Base-by-base conservation (phyloP, 2,888 invertebrate species). In the Harmothoe impar region DNA sequence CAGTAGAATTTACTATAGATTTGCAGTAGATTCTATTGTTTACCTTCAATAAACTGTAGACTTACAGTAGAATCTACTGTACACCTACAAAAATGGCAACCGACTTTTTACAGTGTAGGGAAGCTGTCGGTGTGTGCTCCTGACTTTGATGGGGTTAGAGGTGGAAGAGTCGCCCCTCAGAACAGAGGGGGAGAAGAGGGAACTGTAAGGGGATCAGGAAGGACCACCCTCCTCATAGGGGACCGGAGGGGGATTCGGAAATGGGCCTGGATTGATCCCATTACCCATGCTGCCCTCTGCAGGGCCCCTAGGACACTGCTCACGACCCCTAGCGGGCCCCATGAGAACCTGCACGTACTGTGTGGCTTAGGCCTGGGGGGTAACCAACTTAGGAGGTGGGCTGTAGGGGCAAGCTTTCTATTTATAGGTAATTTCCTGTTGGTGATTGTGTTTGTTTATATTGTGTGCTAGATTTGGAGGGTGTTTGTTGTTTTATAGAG, bases 221-320 rank as follows among this genome's bases (percentile, higher is more conserved):
- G 31, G 31, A 7, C 3, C 15, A 0, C 72, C 7, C 3, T 25
- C 31, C 15, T n/a, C 29, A 29, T 0, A 72, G 72, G 29, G 72
- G 5, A 23, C 72, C 72, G 25, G 25, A 29, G 31, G 72, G 72
- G 72, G 29, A n/a, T 72, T 72, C 5, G 72, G 72, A 72, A 72
- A 72, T 72, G 72, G 29, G 31, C 29, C 72, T 72, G 5, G 72
- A 72, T 72, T 72, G 72, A 72, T 72, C 72, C 72, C 31, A 72
- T 72, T 72, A 72, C 25, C 12, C n/a, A 15, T 23, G 72, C 72
- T n/a, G 15, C 72, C 72, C 72, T 62, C 72, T 29, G 31, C 72
- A 25, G 25, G 25, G 15, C 72, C 72, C 20, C 62, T 20, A n/a
- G 62, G 62, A n/a, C 20, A 20, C n/a, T 62, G 20, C n/a, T 1